Conservation (phyloP, 2,888 invertebrate genomes). For the Noctua fimbriata region DNA sequence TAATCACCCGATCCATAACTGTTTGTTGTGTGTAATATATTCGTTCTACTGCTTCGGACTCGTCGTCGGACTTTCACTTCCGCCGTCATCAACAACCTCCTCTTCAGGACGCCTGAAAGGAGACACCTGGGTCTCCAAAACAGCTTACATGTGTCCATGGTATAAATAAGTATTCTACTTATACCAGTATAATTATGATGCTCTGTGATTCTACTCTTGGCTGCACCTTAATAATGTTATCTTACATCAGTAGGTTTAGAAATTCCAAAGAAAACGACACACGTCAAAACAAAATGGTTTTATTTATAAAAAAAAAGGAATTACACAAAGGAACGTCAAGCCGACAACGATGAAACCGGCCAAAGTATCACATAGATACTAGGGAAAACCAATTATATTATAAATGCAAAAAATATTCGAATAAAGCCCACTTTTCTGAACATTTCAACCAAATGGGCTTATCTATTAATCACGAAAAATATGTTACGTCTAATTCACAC, state of each 20-base stretch:
- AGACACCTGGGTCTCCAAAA: too few species aligned
- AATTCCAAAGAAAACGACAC: conserved; percentile 29
- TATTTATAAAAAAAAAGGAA: conserved; percentile 61
- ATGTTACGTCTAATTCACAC: conserved; percentile 51
- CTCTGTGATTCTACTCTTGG: too few species aligned
- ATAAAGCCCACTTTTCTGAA: conserved; percentile 41
- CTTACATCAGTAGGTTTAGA: background rate
- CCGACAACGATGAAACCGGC: conserved; percentile 54
- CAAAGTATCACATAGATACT: conserved; percentile 50
- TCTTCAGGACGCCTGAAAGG: too few species aligned
- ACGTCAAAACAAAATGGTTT: conserved; percentile 60
- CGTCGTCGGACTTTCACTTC: too few species aligned
- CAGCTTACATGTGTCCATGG: too few species aligned
- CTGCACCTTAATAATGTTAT: background rate
- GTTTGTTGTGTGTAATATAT: too few species aligned
- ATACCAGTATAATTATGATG: too few species aligned
- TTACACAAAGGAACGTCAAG: conserved; percentile 64
- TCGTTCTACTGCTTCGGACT: too few species aligned
- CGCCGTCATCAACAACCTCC: too few species aligned
- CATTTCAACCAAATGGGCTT: conserved; percentile 30
- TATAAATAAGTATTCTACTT: background rate
- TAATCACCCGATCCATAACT: too few species aligned
- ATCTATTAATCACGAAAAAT: conserved; percentile 35
- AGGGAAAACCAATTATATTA: conserved; percentile 46
- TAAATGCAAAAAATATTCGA: conserved; percentile 66